Conservation (phyloP, 2,113 vertebrate species). For the Spea bombifrons region DNA sequence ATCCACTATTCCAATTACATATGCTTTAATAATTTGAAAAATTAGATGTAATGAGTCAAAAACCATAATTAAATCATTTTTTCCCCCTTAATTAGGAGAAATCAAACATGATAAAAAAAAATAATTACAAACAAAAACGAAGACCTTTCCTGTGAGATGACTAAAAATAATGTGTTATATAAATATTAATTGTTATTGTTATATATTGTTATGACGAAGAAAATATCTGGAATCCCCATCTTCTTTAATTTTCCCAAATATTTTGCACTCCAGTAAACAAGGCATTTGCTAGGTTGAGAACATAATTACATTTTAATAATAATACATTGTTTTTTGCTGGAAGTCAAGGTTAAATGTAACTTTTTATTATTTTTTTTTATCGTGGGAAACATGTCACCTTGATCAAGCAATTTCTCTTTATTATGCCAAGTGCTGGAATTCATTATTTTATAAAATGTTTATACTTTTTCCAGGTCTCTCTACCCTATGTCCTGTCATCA, state of each 20-base stretch:
- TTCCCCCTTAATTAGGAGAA: too few species aligned
- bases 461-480: neutral
- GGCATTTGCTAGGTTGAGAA: neutral
- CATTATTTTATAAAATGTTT: constrained; percentile 50
- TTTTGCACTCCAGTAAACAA: neutral
- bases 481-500: constrained; percentile 20
- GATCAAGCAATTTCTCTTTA: constrained; percentile 50
- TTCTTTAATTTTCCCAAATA: neutral
- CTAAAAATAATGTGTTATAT: too few species aligned
- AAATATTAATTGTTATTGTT: too few species aligned
- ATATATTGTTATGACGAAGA: too few species aligned
- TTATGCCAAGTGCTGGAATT: constrained; percentile 53
- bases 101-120: too few species aligned
- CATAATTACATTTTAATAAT: constrained; percentile 7
- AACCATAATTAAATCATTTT: too few species aligned
- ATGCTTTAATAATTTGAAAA: too few species aligned
- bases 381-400: constrained; percentile 74
- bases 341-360: constrained; percentile 60
- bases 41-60: too few species aligned
- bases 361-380: constrained; percentile 17
- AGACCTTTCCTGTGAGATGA: too few species aligned
- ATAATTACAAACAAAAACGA: too few species aligned
- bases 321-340: constrained; percentile 30
- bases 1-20: too few species aligned
- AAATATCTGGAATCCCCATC: neutral